Conservation (phyloP, 2,797 vertebrate species). For the Nothura maculosa region DNA sequence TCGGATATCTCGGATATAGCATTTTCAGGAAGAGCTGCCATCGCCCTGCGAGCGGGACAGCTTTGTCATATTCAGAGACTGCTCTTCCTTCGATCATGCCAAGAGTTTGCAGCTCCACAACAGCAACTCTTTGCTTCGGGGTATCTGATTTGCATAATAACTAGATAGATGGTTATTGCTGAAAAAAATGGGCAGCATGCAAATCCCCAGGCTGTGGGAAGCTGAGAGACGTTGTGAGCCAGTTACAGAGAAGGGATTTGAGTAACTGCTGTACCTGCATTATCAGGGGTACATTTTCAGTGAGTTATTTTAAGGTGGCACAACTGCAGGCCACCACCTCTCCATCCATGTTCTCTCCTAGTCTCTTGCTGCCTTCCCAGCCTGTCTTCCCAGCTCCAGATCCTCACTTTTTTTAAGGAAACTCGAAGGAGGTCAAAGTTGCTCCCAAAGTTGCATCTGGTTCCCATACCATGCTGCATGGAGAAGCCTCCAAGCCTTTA, state of each 20-base stretch:
- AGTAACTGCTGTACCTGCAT: background rate
- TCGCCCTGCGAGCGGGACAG: background rate
- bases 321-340: background rate
- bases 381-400: background rate
- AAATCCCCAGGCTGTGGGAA: background rate
- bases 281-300: background rate
- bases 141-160: conserved; percentile 19
- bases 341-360: background rate
- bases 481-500: accelerated
- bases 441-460: background rate
- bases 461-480: accelerated
- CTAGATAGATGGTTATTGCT: background rate
- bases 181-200: background rate
- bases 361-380: background rate
- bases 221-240: background rate
- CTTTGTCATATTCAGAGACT: background rate
- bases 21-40: conserved; percentile 38
- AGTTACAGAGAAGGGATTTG: background rate
- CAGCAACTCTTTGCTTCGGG: background rate
- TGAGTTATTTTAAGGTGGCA: background rate
- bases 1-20: background rate
- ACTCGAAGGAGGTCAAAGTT: background rate
- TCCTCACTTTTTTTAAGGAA: background rate
- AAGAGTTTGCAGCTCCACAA: background rate
- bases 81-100: background rate